Evolutionary conservation across 2,113 vertebrate species (phyloP).

Genomic region (Chiloscyllium plagiosum): DNA sequence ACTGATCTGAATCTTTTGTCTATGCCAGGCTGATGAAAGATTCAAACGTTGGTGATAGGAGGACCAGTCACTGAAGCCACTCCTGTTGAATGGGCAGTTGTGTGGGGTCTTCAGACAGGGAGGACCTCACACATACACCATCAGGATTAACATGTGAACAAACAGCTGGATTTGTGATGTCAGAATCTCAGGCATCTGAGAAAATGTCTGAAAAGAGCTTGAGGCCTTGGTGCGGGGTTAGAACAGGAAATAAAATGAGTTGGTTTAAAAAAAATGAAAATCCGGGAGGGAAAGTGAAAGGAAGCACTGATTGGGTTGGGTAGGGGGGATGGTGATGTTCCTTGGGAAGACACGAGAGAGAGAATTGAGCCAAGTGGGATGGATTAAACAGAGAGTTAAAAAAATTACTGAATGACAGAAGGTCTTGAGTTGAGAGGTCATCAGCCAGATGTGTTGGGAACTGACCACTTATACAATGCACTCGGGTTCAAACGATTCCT

Average conservation of each 20-base stretch:
- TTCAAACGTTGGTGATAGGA: neutral
- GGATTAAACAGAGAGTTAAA: neutral
- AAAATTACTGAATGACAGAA: neutral
- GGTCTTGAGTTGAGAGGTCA: neutral
- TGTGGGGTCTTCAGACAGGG: neutral
- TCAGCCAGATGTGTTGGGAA: neutral
- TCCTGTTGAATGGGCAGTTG: neutral
- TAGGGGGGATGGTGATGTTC: neutral
- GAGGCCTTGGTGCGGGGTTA: neutral
- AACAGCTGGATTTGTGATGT: no score
- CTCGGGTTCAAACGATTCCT: neutral
- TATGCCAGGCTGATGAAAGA: neutral
- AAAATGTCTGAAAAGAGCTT: neutral
- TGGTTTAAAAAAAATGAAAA: neutral
- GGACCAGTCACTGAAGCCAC: neutral
- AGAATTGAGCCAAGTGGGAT: neutral
- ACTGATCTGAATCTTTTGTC: neutral
- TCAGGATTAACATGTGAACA: neutral
- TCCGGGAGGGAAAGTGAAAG: neutral
- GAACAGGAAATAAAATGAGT: neutral
- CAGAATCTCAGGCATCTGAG: no score
- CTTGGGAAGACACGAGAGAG: neutral
- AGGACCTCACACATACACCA: neutral
- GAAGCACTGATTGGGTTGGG: neutral
- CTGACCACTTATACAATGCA: neutral